These are phyloP conservation scores for Tinamus guttatus DNA, from an alignment of 2,113 vertebrate genomes.

Conservation along the genomic window DNA sequence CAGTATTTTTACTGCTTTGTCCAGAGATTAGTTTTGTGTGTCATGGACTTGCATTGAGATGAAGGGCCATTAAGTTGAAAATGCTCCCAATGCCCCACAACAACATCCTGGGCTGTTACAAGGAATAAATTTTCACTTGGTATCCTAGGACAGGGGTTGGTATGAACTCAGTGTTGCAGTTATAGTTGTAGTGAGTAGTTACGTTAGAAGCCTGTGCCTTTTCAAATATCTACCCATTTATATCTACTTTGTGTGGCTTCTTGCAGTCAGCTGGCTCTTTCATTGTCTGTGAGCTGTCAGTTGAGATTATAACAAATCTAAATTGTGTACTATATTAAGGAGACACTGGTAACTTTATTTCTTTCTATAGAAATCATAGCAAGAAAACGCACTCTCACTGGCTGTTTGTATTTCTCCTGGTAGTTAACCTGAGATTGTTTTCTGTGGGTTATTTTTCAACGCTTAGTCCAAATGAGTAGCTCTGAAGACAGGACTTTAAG, in stretches of 20 bases:
- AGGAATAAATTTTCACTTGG: not conserved
- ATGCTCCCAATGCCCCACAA: not conserved
- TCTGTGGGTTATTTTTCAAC: not conserved
- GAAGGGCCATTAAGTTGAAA: not conserved
- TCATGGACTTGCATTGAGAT: not conserved
- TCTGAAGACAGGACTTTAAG: not conserved
- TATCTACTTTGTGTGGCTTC: not conserved
- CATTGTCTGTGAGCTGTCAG: not conserved
- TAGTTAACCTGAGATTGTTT: not conserved
- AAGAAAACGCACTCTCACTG: not conserved
- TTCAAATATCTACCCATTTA: not conserved
- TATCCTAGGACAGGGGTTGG: not conserved
- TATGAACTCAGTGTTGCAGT: not conserved
- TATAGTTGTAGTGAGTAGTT: not conserved
- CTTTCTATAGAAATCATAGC: not conserved
- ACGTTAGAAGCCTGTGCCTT: not conserved
- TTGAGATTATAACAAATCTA: not conserved
- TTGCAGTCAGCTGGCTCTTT: not conserved
- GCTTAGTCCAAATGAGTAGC: not conserved
- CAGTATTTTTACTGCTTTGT: not conserved
- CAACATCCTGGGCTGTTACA: fast-evolving
- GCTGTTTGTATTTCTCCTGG: not conserved
- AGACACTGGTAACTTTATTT: not conserved
- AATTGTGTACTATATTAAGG: not conserved
- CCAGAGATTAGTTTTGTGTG: not conserved